Conservation (phyloP, 2,888 invertebrate genomes). For the Stegophylla sp. region DNA sequence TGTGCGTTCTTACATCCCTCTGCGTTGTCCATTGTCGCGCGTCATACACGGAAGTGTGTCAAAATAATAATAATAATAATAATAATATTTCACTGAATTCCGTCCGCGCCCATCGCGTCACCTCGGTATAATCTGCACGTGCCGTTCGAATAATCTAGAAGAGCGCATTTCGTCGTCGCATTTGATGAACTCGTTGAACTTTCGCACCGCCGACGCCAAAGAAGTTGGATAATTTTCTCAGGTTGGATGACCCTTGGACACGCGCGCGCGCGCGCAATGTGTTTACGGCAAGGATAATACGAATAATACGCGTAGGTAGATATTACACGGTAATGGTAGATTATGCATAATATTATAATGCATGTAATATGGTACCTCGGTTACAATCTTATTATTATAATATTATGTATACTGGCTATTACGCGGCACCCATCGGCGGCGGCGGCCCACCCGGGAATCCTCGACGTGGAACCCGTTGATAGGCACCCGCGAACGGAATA, state of each 20-base stretch:
- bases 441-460: too few species aligned
- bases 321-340: too few species aligned
- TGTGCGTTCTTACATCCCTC: too few species aligned
- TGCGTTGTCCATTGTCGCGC: slow-evolving; percentile 16
- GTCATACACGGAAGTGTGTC: background rate
- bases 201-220: too few species aligned
- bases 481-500: too few species aligned
- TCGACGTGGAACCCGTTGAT: too few species aligned
- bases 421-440: too few species aligned
- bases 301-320: background rate
- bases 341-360: too few species aligned
- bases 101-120: background rate
- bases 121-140: slow-evolving; percentile 30
- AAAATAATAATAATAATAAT: slow-evolving; percentile 34
- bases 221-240: slow-evolving; percentile 11
- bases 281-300: background rate
- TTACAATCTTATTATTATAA: too few species aligned
- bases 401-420: background rate
- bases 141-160: slow-evolving; percentile 54
- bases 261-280: background rate
- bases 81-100: too few species aligned
- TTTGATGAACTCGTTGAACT: slow-evolving; percentile 36
- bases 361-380: too few species aligned
- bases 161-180: slow-evolving; percentile 27
- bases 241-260: background rate